Evolutionary conservation across 2,113 vertebrate genomes (phyloP), one percentile per base, ranked within the genome.

Genomic region (Centrocercus urophasianus): DNA sequence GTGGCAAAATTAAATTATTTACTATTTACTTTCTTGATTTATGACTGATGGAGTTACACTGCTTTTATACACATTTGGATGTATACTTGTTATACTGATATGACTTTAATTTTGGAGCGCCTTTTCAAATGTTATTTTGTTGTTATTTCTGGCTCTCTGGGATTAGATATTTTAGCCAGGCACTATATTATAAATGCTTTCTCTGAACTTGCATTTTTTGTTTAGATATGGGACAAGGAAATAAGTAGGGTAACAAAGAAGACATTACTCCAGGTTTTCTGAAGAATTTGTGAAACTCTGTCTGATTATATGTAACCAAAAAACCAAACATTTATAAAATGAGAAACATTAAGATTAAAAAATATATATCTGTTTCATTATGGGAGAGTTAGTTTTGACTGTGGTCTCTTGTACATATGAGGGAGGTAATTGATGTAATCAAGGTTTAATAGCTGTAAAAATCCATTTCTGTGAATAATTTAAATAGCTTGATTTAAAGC

Each of bases 1-100:
- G 38, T 92, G 65, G 45, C 36, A 93, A 81, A 52, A 80, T 74
- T 83, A 91, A 88, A 88, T 83, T 25, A 71, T 76, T 91, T 30
- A 59, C 60, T 95, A 86, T 93, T 95, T 93, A 16, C 52, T 86
- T 91, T 95, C 47, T 28, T 72, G 52, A 90, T 82, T 89, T 86
- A 65, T 86, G 52, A 93, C 34, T 88, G 64, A 75, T 75, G 34
- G 67, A 67, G 21, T 38, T 60, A 67, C 28, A 74, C 8, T 56
- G 15, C 6, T 88, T 25, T 79, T 67, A n/a, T 21, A 69, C 13
- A 79, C 13, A 70, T 66, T 75, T 88, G n/a, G 13, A 81, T 78
- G 64, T 72, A 54, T 75, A 69, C 10, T 81, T 80, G 59, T 70
- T 83, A 13, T 42, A 61, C 27, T 70, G 74, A 42, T 59, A 71